Percentiles rank a stretch among this genome's conserved stretches.
These are phyloP conservation scores for Chaetorhynchus papuensis DNA, from an alignment of 2,113 vertebrate species.

Conservation along the genomic window DNA sequence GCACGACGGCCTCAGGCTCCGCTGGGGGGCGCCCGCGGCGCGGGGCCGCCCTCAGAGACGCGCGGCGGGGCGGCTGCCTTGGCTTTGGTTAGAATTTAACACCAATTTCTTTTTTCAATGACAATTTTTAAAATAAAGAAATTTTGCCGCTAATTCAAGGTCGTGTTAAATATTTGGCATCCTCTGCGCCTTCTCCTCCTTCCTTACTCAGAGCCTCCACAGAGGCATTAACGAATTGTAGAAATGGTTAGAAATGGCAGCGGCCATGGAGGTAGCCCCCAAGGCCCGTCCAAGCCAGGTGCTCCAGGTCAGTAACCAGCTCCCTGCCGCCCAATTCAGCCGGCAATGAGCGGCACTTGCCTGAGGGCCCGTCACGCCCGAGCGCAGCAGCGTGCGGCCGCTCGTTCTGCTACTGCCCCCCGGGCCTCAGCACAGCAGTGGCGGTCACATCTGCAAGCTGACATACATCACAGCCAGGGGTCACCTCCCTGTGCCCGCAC, in stretches of 20 bases:
- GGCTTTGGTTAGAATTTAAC: background rate
- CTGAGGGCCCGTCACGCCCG: constrained; percentile 46
- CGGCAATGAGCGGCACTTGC: constrained; percentile 3
- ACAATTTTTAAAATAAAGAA: background rate
- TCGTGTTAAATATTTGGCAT: background rate
- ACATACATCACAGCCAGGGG: constrained; percentile 67
- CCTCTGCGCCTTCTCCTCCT: background rate
- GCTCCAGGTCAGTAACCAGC: constrained; percentile 7
- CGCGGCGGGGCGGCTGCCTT: background rate
- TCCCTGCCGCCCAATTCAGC: background rate
- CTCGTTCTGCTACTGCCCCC: constrained; percentile 60
- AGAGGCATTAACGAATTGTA: background rate
- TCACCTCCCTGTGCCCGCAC: background rate
- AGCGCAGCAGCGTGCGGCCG: constrained; percentile 31
- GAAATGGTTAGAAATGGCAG: background rate
- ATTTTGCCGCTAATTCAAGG: background rate
- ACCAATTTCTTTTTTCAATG: rapidly evolving
- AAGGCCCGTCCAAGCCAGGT: background rate
- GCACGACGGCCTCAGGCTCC: background rate
- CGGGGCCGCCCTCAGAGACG: background rate
- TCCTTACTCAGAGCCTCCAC: background rate
- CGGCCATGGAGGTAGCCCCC: background rate
- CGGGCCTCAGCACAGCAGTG: constrained; percentile 79
- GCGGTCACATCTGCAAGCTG: constrained; percentile 71
- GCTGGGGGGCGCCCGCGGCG: background rate